A percentile compares a stretch with the other conserved stretches of the same genome.
Evolutionary conservation across 2,888 invertebrate genomes (phyloP).

Genomic region (Halictus ligatus): DNA sequence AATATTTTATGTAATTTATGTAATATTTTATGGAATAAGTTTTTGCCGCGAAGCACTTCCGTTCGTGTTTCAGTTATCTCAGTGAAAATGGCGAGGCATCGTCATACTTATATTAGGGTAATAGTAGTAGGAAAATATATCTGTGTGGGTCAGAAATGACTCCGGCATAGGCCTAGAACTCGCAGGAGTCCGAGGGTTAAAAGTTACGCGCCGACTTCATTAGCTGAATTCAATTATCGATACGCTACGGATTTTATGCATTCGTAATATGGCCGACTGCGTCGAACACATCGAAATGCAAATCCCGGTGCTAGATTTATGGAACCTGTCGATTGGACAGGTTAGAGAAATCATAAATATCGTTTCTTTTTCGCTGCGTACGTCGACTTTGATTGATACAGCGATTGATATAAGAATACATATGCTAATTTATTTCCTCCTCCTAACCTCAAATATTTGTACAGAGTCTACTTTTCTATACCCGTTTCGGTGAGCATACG

Average conservation of each 20-base stretch:
- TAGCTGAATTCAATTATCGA: not conserved
- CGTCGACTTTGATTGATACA: not conserved
- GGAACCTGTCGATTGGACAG: conserved; percentile 4
- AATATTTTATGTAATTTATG: too few relatives aligned
- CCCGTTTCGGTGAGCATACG: not conserved
- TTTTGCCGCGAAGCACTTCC: too few relatives aligned
- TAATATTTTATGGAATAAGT: too few relatives aligned
- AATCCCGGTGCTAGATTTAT: not conserved
- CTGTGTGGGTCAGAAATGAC: too few relatives aligned
- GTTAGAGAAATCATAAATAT: conserved; percentile 12
- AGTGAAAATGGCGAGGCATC: too few relatives aligned
- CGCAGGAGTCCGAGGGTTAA: not conserved
- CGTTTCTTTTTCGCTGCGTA: not conserved
- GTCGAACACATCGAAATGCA: not conserved
- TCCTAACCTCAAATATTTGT: not conserved
- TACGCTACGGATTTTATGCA: not conserved
- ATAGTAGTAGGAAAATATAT: too few relatives aligned
- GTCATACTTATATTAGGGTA: too few relatives aligned
- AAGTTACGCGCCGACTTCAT: not conserved
- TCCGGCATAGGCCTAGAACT: too few relatives aligned
- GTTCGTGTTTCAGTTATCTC: too few relatives aligned
- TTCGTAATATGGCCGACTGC: not conserved
- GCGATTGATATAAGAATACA: not conserved
- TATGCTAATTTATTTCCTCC: not conserved
- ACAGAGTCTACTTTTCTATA: not conserved